Evolutionary conservation across 2,113 vertebrate species (phyloP), one percentile per base, ranked within the genome.

Genomic region (Colius striatus): DNA sequence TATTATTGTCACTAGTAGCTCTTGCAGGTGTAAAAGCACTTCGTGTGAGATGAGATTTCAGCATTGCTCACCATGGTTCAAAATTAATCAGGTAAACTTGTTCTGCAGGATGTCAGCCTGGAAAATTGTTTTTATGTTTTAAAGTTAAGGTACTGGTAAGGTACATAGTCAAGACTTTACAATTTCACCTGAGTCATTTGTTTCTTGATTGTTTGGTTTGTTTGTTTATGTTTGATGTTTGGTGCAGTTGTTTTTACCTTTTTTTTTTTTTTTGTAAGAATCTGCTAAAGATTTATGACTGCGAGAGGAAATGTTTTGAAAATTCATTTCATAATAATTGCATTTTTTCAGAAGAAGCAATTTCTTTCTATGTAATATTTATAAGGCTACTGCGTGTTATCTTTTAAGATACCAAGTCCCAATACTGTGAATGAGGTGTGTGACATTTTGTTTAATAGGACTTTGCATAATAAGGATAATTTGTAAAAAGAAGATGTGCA

Each of bases 391-490:
- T 72, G 36, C 76, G 72, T 87, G 85, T 89, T 97, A 58, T 95
- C 80, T 97, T 97, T 97, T 97, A 95, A 89, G 87, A 91, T 63
- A 18, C 57, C 74, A 95, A 97, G 89, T 93, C 76, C 92, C 79
- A 89, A 94, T 94, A 94, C 86, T 67, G 78, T 2, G 57, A 96
- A 72, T 86, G 94, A 96, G 91, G 90, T 96, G 92, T 48, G 61
- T 94, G 94, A 85, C 79, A 97, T 95, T 95, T 97, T 96, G 90
- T 93, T 96, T 94, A 93, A 92, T 93, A 96, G 82, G 97, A 96
- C 76, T 89, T 96, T 93, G 84, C 94, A 79, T 95, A 97, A 90
- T 92, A 96, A 90, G 82, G 85, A 94, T 96, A 96, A 96, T 97
- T 97, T 97, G 91, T 93, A 95, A 92, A 95, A 94, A 93, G 71